phyloP scores from a whole-genome alignment of 2,888 invertebrate genomes.

The Tribolium freemani region DNA sequence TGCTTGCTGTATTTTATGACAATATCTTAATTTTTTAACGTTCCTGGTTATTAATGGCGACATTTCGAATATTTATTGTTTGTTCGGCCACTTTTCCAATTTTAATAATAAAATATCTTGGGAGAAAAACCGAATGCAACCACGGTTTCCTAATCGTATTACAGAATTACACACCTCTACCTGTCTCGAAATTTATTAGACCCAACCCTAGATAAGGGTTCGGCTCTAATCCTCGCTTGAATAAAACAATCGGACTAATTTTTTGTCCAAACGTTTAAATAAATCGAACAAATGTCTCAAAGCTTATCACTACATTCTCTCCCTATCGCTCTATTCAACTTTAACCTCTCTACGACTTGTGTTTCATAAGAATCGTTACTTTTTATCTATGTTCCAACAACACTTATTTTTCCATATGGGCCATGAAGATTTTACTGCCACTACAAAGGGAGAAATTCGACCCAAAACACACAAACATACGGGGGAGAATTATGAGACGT shows the following conservation, averaged over 20 bases:
- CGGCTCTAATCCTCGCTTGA: background rate
- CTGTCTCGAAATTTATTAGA: conserved; percentile 7
- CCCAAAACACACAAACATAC: conserved; percentile 30
- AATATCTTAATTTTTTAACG: conserved; percentile 40
- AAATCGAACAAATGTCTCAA: background rate
- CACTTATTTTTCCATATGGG: conserved; percentile 28
- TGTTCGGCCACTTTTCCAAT: background rate
- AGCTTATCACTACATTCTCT: conserved; percentile 22
- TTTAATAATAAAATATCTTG: background rate
- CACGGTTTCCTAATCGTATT: conserved; percentile 9
- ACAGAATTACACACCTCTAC: conserved; percentile 7
- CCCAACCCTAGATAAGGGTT: conserved; percentile 13
- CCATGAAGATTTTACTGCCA: conserved; percentile 6
- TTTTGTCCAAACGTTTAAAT: background rate
- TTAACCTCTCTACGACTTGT: conserved; percentile 17
- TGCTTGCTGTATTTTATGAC: conserved; percentile 33
- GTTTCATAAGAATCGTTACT: conserved; percentile 15
- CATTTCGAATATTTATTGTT: conserved; percentile 23
- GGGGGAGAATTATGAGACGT: conserved; percentile 28
- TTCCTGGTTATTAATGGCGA: conserved; percentile 28
- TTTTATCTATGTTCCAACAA: conserved; percentile 13
- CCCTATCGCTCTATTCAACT: conserved; percentile 23
- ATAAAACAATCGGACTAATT: background rate
- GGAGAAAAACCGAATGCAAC: conserved; percentile 1
- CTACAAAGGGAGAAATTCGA: conserved; percentile 34